Conservation (phyloP, 2,797 vertebrate genomes). For the Tenualosa ilisha region DNA sequence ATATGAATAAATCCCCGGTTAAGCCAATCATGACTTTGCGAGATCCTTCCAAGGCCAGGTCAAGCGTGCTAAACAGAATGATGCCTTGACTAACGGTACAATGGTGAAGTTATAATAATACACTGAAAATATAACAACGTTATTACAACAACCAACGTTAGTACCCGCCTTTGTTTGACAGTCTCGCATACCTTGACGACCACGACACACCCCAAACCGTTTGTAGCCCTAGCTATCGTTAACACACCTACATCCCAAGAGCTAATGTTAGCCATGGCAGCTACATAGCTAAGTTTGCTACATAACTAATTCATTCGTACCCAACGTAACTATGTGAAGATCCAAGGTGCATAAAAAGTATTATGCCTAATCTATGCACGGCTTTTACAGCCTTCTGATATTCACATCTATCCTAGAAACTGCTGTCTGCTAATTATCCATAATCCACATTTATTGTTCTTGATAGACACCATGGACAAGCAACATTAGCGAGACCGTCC, state of each 20-base stretch:
- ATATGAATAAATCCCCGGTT: slow-evolving; percentile 17
- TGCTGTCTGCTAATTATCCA: background rate
- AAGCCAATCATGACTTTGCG: slow-evolving; percentile 4
- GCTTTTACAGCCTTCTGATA: background rate
- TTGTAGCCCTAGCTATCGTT: background rate
- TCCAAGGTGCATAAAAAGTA: background rate
- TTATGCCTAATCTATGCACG: background rate
- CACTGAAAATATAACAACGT: background rate
- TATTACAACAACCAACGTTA: background rate
- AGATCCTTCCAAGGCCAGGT: background rate
- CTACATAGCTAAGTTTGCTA: background rate
- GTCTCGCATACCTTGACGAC: background rate
- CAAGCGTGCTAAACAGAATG: background rate
- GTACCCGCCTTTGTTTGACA: background rate
- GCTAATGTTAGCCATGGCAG: background rate
- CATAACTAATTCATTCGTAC: background rate
- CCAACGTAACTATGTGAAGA: background rate
- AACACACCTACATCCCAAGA: background rate
- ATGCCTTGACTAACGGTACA: background rate
- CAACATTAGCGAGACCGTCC: background rate
- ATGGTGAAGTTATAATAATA: background rate
- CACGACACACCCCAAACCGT: slow-evolving; percentile 1
- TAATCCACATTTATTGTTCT: background rate
- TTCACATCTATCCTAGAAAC: background rate
- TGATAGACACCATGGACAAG: background rate